A percentile compares a stretch with the other conserved stretches of the same genome.
phyloP scores from a whole-genome alignment of 92 coral and sea anemone genomes.

The Phenganax subtilis region DNA sequence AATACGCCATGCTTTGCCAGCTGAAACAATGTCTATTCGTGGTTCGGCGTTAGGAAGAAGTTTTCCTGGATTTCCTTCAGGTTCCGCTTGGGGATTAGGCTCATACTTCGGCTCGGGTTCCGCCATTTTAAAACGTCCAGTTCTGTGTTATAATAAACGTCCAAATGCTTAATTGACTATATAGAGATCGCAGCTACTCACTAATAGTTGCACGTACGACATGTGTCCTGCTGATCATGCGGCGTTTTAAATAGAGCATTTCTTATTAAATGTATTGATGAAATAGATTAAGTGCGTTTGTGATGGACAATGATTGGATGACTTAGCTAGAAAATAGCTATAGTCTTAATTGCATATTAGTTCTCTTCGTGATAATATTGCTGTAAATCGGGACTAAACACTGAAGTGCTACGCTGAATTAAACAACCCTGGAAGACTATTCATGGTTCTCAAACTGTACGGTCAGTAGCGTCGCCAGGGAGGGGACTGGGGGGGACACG shows the following conservation, averaged over 20 bases:
- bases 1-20: not conserved
- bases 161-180: not conserved
- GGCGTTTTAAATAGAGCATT: not conserved
- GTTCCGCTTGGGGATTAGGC: not conserved
- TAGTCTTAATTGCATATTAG: not conserved
- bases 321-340: not conserved
- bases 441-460: no score
- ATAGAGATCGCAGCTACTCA: not conserved
- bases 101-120: not conserved
- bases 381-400: no score
- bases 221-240: not conserved
- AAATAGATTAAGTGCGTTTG: not conserved
- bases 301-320: not conserved
- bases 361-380: no score
- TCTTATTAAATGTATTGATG: not conserved
- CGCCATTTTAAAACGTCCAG: not conserved
- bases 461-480: no score
- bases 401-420: no score
- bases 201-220: not conserved
- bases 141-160: not conserved
- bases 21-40: slow-evolving; percentile 2
- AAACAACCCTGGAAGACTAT: no score
- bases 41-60: slow-evolving; percentile 27
- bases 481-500: no score
- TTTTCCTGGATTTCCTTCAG: not conserved